Evolutionary conservation across 2,888 invertebrate genomes (phyloP).

Genomic region (Hypselothyrea guttata): DNA sequence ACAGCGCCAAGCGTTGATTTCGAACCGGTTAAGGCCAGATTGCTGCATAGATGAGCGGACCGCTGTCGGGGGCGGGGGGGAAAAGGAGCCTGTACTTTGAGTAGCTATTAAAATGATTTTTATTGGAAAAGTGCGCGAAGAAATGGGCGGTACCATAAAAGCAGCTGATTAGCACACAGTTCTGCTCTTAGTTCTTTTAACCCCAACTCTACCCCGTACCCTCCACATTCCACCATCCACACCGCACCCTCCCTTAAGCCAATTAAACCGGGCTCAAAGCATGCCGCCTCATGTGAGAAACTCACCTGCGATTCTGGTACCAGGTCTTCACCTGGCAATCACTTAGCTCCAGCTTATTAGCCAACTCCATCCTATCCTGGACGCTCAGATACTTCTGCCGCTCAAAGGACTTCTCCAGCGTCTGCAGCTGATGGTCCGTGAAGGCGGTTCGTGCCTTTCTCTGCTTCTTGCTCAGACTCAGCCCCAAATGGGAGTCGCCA

Average conservation of each 20-base stretch:
- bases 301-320: constrained; percentile 99
- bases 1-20: constrained; percentile 49
- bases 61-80: background rate
- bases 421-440: constrained; percentile 98
- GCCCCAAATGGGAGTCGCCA: constrained; percentile 60
- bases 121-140: constrained; percentile 76
- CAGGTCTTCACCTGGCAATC: constrained; percentile 99
- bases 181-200: background rate
- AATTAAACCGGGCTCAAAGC: constrained; percentile 39
- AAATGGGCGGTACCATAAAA: constrained; percentile 72
- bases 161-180: constrained; percentile 61
- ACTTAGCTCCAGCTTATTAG: constrained; percentile 96
- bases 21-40: constrained; percentile 52
- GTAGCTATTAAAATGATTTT: constrained; percentile 63
- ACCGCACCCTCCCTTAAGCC: background rate
- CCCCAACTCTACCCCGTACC: background rate
- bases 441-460: constrained; percentile 98
- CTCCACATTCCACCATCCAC: no score
- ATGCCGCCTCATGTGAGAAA: constrained; percentile 26
- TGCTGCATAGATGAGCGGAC: no score
- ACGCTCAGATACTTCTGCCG: constrained; percentile 98
- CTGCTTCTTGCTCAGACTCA: constrained; percentile 92
- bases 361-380: constrained; percentile 99
- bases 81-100: background rate
- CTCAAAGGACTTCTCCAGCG: constrained; percentile 98